These are phyloP conservation scores for Nyctibius grandis DNA, from an alignment of 2,797 vertebrate species.

Conservation along the genomic window DNA sequence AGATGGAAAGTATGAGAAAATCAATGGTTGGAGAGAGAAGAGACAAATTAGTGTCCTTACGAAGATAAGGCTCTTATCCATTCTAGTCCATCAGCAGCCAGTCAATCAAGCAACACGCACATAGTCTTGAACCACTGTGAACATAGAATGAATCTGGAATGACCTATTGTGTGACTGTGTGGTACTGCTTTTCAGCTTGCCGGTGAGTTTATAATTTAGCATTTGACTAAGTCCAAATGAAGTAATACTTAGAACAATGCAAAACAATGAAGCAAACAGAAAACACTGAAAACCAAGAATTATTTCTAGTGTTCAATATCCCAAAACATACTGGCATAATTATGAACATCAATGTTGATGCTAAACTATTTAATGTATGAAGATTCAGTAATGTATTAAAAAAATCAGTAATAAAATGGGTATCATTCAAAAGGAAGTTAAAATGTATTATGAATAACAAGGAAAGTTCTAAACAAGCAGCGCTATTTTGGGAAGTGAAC, in stretches of 20 bases:
- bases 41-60: neutral
- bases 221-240: neutral
- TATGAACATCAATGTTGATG: neutral
- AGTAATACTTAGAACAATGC: neutral
- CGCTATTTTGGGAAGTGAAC: constrained; percentile 43
- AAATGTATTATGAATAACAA: constrained; percentile 10
- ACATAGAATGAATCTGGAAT: neutral
- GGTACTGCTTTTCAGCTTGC: neutral
- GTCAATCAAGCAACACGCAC: rapidly evolving
- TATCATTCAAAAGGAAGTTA: neutral
- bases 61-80: neutral
- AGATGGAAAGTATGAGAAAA: neutral
- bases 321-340: neutral
- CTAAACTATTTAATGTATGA: neutral
- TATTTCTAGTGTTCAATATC: neutral
- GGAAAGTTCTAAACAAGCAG: constrained; percentile 24
- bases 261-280: neutral
- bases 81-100: neutral
- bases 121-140: neutral
- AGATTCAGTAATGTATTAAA: neutral
- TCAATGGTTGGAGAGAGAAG: neutral
- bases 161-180: neutral
- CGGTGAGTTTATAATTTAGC: neutral
- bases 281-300: neutral
- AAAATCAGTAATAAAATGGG: neutral